phyloP scores from a whole-genome alignment of 2,888 invertebrate species.

The Mactromeris polynyma region DNA sequence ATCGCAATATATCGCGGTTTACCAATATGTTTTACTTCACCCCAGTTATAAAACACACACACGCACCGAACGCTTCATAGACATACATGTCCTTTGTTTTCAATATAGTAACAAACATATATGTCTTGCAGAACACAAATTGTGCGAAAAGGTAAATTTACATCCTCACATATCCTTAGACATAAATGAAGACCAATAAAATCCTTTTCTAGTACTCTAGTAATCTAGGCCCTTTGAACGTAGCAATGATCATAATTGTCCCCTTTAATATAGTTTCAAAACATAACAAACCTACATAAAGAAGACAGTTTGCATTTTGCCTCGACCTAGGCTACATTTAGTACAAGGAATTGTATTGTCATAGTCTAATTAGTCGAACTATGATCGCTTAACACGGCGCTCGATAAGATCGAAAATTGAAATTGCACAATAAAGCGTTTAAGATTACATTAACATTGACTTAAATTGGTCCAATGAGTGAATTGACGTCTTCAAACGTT shows the following conservation, averaged over 20 bases:
- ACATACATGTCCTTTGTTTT: too few species aligned
- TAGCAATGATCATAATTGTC: neutral
- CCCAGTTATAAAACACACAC: too few species aligned
- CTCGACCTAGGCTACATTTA: neutral
- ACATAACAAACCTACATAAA: neutral
- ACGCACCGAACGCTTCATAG: too few species aligned
- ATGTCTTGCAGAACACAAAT: too few species aligned
- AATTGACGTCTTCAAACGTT: neutral
- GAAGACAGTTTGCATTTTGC: neutral
- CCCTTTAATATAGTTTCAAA: neutral
- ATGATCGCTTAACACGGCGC: neutral
- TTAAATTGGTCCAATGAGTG: slow-evolving; percentile 19
- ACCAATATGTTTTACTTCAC: too few species aligned
- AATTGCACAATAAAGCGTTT: slow-evolving; percentile 45
- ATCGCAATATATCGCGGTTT: too few species aligned
- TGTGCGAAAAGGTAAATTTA: too few species aligned
- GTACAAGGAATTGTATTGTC: neutral
- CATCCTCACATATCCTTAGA: too few species aligned
- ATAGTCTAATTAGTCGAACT: slow-evolving; percentile 36
- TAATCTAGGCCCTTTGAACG: neutral
- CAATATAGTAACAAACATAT: too few species aligned
- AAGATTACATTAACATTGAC: slow-evolving; percentile 40
- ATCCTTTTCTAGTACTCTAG: too few species aligned
- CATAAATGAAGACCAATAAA: too few species aligned
- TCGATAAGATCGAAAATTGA: slow-evolving; percentile 42